A percentile compares a stretch with the other conserved stretches of the same genome.
These are phyloP conservation scores for Phataginus tetradactyla DNA, from an alignment of 2,797 vertebrate genomes.

Conservation along the genomic window DNA sequence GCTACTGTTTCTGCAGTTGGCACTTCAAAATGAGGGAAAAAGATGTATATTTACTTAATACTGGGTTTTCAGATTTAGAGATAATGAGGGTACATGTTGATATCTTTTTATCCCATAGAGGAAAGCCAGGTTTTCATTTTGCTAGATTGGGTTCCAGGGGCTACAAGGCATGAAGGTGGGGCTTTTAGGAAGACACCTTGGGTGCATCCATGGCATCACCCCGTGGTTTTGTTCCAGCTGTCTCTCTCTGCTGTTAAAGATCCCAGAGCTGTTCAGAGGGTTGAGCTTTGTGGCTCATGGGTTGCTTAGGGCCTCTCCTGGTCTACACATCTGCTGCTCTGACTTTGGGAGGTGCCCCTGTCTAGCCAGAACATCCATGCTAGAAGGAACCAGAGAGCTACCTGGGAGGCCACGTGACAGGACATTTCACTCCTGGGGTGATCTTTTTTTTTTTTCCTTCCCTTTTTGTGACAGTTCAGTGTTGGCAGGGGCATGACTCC, in stretches of 20 bases:
- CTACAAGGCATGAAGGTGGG: not conserved
- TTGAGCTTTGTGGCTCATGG: not conserved
- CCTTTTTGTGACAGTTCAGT: conserved; percentile 4
- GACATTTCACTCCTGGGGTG: not conserved
- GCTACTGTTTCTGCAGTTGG: not conserved
- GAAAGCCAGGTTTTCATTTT: conserved; percentile 51
- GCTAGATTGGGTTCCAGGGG: not conserved
- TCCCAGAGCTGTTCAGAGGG: not conserved
- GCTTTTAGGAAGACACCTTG: not conserved
- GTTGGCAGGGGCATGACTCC: not conserved
- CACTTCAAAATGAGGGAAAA: not conserved
- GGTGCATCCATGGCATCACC: not conserved
- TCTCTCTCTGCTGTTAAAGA: not conserved
- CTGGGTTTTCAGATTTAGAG: not conserved
- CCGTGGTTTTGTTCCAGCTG: not conserved
- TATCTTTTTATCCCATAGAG: not conserved
- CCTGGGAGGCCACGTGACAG: not conserved
- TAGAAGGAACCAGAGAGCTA: not conserved
- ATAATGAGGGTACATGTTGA: not conserved
- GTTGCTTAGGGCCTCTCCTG: not conserved
- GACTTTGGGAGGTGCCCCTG: not conserved
- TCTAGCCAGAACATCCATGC: not conserved
- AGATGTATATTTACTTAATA: not conserved
- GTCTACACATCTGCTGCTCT: not conserved
- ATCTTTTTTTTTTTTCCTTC: not conserved